phyloP scores from a whole-genome alignment of 35 echinoderm and acorn worm species.

The Strongylocentrotus purpuratus region DNA sequence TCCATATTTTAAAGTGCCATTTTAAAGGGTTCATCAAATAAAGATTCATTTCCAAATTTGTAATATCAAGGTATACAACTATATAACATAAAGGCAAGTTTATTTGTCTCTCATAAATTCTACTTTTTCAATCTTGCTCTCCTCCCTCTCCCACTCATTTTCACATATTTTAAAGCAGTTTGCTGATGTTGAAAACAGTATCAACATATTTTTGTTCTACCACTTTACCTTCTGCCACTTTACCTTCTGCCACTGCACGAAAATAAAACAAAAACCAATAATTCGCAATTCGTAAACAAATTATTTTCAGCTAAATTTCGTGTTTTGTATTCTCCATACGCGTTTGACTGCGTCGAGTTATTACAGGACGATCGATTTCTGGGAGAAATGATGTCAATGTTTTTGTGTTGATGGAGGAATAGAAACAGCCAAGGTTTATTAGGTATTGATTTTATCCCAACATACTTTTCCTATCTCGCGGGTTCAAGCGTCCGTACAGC shows the following conservation, averaged over 20 bases:
- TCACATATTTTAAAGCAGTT: no score
- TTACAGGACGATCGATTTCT: constrained; percentile 2
- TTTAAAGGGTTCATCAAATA: no score
- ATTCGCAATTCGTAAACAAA: not conserved
- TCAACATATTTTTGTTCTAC: no score
- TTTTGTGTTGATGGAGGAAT: constrained; percentile 14
- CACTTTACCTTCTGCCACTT: no score
- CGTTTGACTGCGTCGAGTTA: not conserved
- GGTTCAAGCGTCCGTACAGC: not conserved
- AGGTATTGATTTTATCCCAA: constrained; percentile 4
- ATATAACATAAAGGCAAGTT: no score
- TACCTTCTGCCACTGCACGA: not conserved
- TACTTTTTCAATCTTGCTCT: not conserved
- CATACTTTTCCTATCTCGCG: not conserved
- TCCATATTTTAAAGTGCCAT: no score
- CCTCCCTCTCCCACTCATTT: not conserved
- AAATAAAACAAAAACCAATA: not conserved
- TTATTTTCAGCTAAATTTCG: not conserved
- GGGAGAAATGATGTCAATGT: constrained; percentile 10
- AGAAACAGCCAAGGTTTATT: constrained; percentile 17
- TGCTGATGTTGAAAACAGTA: no score
- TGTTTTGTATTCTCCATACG: not conserved
- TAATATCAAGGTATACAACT: no score
- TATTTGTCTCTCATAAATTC: no score
- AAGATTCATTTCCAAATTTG: no score